Evolutionary conservation across 2,888 invertebrate genomes (phyloP), one percentile per base, ranked within the genome.

Genomic region (Lochmaea crataegi): DNA sequence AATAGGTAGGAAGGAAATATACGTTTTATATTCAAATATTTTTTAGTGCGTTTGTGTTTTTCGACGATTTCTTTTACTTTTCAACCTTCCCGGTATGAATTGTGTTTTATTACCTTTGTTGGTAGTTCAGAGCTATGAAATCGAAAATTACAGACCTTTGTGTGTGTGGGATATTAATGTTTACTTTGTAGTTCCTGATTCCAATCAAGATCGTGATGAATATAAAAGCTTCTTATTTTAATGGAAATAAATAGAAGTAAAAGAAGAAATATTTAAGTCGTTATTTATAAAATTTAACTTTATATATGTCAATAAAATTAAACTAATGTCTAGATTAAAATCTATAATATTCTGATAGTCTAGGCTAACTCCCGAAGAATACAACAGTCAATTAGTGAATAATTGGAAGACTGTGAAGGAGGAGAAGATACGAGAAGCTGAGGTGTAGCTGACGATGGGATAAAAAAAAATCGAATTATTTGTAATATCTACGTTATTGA

Each of bases 141-240:
- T 69, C 53, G 69, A 38, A 69, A 69, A 69, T 61, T 69, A 69
- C 12, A 69, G 32, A 69, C 53, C 9, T 10, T 56, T 32, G 22
- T 22, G 51, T 51, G 69, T 45, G 66, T 67, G 61, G 61, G 69
- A 53, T 69, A 63, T 56, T 53, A 63, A 63, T 69, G 56, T 69
- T 63, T 51, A 69, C 69, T 63, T 61, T 68, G 38, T 57, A 67
- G 18, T 57, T 58, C 41, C 26, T 58, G 58, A 67, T 67, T 56
- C n/a, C 57, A 67, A 67, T 67, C 67, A 67, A 67, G 58, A 58
- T 58, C 67, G 42, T 51, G 63, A 42, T 18, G 16, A 16, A 14
- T n/a, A 14, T 48, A 14, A 48, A 48, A 14, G 12, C 12, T 48
- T 48, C 14, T 6, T 48, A 42, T 42, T 11, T 42, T 42, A n/a